phyloP scores from a whole-genome alignment of 2,888 invertebrate species.

The Phortica magna region DNA sequence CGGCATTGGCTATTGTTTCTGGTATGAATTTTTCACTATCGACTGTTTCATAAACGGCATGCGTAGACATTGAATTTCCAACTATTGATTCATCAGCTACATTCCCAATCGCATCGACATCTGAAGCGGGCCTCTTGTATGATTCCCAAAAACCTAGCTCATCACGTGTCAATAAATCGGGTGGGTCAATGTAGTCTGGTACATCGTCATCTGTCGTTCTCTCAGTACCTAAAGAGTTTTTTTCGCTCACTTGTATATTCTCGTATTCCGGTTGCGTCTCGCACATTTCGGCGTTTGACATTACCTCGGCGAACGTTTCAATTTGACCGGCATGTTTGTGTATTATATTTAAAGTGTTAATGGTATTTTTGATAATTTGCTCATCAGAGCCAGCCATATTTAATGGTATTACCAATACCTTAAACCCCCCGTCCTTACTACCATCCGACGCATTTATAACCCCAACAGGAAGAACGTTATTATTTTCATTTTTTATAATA shows the following conservation, averaged over 20 bases:
- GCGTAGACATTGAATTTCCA: no score
- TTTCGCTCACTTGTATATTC: background rate
- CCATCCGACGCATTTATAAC: constrained; percentile 44
- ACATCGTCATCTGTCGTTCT: background rate
- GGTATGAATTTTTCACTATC: background rate
- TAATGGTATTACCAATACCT: constrained; percentile 68
- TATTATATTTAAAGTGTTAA: constrained; percentile 61
- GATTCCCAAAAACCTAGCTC: constrained; percentile 40
- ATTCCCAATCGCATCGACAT: constrained; percentile 48
- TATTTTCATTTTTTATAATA: constrained; percentile 3
- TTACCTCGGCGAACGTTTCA: constrained; percentile 55
- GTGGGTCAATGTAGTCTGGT: background rate
- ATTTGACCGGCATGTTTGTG: constrained; percentile 60
- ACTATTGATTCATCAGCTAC: background rate
- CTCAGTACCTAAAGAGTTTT: background rate
- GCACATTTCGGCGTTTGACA: constrained; percentile 33
- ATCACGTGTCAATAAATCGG: constrained; percentile 5
- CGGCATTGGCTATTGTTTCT: background rate
- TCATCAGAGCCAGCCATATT: constrained; percentile 58
- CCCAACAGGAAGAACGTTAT: constrained; percentile 28
- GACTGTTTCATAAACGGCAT: no score
- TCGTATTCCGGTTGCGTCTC: constrained; percentile 2
- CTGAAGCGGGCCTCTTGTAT: constrained; percentile 25
- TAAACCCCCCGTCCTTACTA: constrained; percentile 47
- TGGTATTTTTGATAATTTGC: constrained; percentile 54